A percentile compares a stretch with the other conserved stretches of the same genome.
phyloP scores from a whole-genome alignment of 2,113 vertebrate genomes.

The Pachyramphus minor region DNA sequence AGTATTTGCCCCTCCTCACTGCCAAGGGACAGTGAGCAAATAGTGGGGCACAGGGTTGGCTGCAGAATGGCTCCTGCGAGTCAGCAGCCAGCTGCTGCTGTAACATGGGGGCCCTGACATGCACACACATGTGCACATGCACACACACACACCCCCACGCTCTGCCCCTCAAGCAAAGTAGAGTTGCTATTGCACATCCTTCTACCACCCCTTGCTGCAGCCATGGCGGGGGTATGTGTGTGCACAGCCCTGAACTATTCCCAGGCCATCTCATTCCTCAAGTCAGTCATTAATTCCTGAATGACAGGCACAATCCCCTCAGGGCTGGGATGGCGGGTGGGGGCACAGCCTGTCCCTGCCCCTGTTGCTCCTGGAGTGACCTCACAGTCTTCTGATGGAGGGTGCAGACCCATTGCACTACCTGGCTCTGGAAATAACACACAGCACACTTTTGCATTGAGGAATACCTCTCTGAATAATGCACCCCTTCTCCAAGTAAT shows the following conservation, averaged over 20 bases:
- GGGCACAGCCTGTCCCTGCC: background rate
- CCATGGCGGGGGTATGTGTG: background rate
- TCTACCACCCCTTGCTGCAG: background rate
- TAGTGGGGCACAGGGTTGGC: rapidly evolving
- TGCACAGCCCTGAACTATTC: background rate
- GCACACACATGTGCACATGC: background rate
- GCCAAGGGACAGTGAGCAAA: rapidly evolving
- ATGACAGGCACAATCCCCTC: background rate
- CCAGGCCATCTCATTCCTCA: background rate
- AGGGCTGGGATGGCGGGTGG: background rate
- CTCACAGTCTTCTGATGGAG: rapidly evolving
- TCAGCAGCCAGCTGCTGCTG: background rate
- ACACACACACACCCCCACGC: too few species aligned
- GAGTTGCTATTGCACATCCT: background rate
- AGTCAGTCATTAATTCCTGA: rapidly evolving
- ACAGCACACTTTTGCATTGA: rapidly evolving
- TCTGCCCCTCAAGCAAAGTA: background rate
- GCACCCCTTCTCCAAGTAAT: background rate
- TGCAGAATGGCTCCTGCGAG: background rate
- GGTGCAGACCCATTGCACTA: background rate
- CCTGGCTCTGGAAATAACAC: rapidly evolving
- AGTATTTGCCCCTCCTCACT: rapidly evolving
- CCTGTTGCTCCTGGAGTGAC: background rate
- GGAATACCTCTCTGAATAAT: background rate
- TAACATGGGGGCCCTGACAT: background rate